Base-by-base conservation (phyloP, 2,888 invertebrate genomes). In the Hemaris fuciformis region DNA sequence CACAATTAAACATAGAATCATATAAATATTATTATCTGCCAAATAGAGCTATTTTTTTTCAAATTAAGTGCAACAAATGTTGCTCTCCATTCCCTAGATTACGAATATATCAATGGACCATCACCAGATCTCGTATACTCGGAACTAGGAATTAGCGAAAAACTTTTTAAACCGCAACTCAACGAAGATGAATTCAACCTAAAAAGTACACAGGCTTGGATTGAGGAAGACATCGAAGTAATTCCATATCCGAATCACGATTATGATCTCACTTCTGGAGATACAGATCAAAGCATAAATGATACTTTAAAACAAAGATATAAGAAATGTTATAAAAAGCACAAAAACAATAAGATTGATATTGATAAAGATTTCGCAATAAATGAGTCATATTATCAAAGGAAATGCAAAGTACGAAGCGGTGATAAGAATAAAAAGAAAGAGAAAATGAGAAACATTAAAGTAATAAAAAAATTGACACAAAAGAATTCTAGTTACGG, bases 191-290 rank as follows among this genome's bases (percentile, higher is more conserved):
- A 73, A 59, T 72, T 72, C 1, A 74, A 74, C 56, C 61, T 81
- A 8, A 76, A 82, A 66, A 75, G 83, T 64, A 81, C 80, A n/a
- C 75, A 81, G 66, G 79, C 78, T 20, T 86, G 86, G 85, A 66
- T 84, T 7, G 77, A 83, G 57, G 78, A 77, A 25, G 83, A 85
- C 45, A 65, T 76, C 1, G 77, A 80, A 60, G 62, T 70, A 3
- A 70, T 71, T 2, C 64, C 73, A 8, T 79, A 73, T 68, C 66
- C 71, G 5, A 62, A 75, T 22, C 68, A 74, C 4, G 66, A 67
- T 23, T 65, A 65, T 42, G 71, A 73, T 23, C 68, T 73, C 38
- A 80, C 72, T 64, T 77, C 79, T 48, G 73, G 70, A 2, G 75
- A 80, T 43, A 76, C 76, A n/a, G 77, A 79, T 58, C 68, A 73